Evolutionary conservation across 2,113 vertebrate species (phyloP).

Genomic region (Scytalopus superciliaris): DNA sequence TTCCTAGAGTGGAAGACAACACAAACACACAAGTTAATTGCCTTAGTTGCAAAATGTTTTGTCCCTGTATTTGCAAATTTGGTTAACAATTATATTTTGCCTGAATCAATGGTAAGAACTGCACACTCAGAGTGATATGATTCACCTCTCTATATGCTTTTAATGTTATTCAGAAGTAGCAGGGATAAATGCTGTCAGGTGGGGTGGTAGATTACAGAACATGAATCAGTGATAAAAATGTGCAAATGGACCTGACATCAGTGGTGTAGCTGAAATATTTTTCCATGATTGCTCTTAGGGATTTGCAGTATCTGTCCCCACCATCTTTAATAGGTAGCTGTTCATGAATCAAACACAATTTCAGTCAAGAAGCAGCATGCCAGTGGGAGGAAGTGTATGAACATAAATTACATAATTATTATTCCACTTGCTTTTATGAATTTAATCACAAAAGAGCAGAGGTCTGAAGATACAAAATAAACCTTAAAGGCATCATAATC

Average conservation of each 20-base stretch:
- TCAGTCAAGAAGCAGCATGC: constrained; percentile 21
- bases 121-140: background rate
- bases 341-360: constrained; percentile 47
- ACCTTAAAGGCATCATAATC: constrained; percentile 6
- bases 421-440: constrained; percentile 21
- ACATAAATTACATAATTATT: constrained; percentile 46
- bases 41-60: background rate
- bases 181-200: constrained; percentile 5
- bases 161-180: background rate
- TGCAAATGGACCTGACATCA: constrained; percentile 39
- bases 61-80: background rate
- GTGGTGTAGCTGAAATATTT: constrained; percentile 12
- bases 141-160: background rate
- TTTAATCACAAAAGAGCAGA: constrained; percentile 46
- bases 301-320: constrained; percentile 10
- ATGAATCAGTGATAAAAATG: constrained; percentile 37
- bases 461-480: constrained; percentile 3
- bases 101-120: background rate
- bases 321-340: constrained; percentile 37
- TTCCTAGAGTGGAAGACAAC: background rate
- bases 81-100: background rate
- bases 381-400: constrained; percentile 45
- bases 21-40: background rate
- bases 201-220: constrained; percentile 2
- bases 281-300: background rate